phyloP scores from a whole-genome alignment of 2,888 invertebrate genomes.

The Morpho achilles region DNA sequence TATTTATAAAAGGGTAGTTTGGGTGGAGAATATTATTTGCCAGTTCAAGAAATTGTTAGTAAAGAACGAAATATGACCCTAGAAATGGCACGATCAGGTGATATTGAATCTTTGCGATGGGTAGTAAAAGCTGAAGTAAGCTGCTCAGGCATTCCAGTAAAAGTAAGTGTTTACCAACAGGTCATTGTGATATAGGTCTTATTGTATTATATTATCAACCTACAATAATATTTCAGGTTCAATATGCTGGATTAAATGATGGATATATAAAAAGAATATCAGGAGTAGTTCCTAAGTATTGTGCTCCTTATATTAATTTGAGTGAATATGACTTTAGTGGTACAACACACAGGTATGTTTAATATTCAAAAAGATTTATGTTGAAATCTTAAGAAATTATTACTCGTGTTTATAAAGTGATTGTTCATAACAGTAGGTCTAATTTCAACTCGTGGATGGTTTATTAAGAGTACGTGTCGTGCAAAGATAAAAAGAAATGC shows the following conservation, averaged over 20 bases:
- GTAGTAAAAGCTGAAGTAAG: slow-evolving; percentile 31
- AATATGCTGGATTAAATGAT: slow-evolving; percentile 42
- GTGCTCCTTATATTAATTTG: slow-evolving; percentile 10
- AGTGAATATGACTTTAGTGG: slow-evolving; percentile 56
- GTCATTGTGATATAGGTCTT: no score
- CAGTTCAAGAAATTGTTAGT: slow-evolving; percentile 25
- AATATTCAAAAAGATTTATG: no score
- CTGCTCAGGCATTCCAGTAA: slow-evolving; percentile 38
- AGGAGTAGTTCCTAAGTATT: slow-evolving; percentile 26
- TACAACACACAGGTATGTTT: slow-evolving; percentile 38
- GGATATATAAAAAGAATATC: slow-evolving; percentile 37
- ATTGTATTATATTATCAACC: not conserved
- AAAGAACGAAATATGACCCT: slow-evolving; percentile 26
- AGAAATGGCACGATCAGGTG: slow-evolving; percentile 34
- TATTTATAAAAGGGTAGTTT: slow-evolving; percentile 32
- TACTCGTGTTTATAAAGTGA: no score
- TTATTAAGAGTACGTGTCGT: no score
- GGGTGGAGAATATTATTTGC: slow-evolving; percentile 41
- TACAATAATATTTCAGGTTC: slow-evolving; percentile 40
- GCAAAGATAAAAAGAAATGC: no score
- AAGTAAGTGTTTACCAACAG: slow-evolving; percentile 25
- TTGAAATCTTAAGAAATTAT: no score
- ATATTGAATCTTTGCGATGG: slow-evolving; percentile 46
- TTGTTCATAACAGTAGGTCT: no score
- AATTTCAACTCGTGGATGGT: no score